Conservation (phyloP, 2,797 vertebrate genomes). For the Pipistrellus pipistrellus region DNA sequence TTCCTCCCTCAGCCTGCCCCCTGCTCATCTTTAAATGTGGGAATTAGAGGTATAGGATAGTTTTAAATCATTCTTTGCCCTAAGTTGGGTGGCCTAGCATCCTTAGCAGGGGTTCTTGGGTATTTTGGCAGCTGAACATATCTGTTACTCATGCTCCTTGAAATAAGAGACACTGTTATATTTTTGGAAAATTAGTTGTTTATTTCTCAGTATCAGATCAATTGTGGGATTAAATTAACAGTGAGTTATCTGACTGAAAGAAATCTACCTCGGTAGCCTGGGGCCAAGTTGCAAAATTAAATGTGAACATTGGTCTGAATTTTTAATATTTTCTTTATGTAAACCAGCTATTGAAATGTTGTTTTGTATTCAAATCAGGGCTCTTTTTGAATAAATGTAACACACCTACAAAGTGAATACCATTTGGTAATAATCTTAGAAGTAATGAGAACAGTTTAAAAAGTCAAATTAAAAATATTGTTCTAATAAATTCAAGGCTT, state of each 20-base stretch:
- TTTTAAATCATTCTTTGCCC: conserved; percentile 59
- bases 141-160: conserved; percentile 79
- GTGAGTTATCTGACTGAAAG: conserved; percentile 75
- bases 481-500: conserved; percentile 42
- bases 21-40: neutral
- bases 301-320: conserved; percentile 72
- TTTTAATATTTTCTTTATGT: conserved; percentile 72
- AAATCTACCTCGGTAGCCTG: conserved; percentile 75
- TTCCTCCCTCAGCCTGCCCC: neutral
- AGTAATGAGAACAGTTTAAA: conserved; percentile 60
- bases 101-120: conserved; percentile 64
- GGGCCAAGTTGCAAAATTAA: conserved; percentile 75
- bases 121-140: conserved; percentile 76
- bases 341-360: conserved; percentile 69
- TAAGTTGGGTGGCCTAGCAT: conserved; percentile 40
- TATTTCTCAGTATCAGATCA: conserved; percentile 83
- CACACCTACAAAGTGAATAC: conserved; percentile 37
- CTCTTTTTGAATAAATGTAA: conserved; percentile 74
- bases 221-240: conserved; percentile 82
- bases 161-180: conserved; percentile 78
- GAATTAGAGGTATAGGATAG: conserved; percentile 55
- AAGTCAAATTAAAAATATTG: conserved; percentile 65
- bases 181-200: conserved; percentile 88
- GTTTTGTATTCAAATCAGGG: conserved; percentile 67
- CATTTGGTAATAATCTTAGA: conserved; percentile 67